These are phyloP conservation scores for Ferrisia virgata DNA, from an alignment of 2,888 invertebrate genomes.

Conservation along the genomic window DNA sequence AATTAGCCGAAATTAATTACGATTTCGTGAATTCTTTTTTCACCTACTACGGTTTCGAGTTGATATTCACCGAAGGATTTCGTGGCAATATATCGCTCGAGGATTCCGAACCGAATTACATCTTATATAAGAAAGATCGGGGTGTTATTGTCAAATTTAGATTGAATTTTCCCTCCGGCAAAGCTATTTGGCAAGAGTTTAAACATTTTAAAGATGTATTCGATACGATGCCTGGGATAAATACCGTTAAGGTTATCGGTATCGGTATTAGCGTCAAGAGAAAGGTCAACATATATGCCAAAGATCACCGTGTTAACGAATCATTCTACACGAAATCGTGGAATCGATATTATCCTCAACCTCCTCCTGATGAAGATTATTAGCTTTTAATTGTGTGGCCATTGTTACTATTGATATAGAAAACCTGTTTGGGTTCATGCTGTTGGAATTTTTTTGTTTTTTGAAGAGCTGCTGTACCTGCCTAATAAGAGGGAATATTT, in stretches of 20 bases:
- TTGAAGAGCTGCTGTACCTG: too few species aligned
- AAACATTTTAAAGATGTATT: background rate
- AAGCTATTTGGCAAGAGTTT: background rate
- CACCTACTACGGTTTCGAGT: background rate
- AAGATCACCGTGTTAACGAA: background rate
- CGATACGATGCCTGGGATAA: background rate
- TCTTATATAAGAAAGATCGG: background rate
- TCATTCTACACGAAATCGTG: background rate
- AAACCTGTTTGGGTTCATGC: too few species aligned
- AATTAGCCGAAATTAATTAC: background rate
- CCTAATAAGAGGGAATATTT: too few species aligned
- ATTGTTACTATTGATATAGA: too few species aligned
- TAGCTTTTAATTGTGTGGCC: too few species aligned
- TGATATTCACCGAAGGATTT: background rate
- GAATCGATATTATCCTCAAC: background rate
- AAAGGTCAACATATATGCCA: background rate
- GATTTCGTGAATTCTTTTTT: background rate
- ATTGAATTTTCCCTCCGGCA: background rate
- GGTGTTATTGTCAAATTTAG: background rate
- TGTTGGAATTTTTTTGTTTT: too few species aligned
- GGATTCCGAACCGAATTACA: background rate
- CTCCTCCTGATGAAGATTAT: background rate
- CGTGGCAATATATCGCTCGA: background rate
- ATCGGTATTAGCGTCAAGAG: background rate
- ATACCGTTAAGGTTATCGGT: background rate